These are phyloP conservation scores for Pseudochirops cupreus DNA, from an alignment of 2,797 vertebrate species.

Conservation along the genomic window DNA sequence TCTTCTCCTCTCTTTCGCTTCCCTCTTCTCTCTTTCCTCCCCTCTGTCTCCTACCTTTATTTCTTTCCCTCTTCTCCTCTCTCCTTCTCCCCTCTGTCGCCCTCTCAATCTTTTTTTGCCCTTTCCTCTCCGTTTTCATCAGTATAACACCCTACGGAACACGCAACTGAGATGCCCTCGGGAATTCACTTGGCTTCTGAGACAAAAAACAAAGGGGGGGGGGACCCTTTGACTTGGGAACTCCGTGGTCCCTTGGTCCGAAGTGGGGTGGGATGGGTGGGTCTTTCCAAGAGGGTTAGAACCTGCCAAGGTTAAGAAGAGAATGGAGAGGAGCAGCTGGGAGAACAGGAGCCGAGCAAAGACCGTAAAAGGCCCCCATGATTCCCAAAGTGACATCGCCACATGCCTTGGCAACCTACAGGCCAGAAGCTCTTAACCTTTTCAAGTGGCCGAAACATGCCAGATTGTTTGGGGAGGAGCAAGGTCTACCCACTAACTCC, in stretches of 20 bases:
- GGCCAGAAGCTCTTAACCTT: not conserved
- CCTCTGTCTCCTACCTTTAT: not conserved
- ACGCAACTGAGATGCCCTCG: not conserved
- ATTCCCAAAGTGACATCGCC: not conserved
- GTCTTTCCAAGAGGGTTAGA: not conserved
- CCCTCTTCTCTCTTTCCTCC: conserved; percentile 7
- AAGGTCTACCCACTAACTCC: conserved; percentile 19
- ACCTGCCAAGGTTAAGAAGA: not conserved
- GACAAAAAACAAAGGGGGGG: not conserved
- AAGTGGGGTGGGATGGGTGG: not conserved
- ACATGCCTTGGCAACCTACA: not conserved
- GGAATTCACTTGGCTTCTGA: conserved; percentile 31
- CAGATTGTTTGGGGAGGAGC: not conserved
- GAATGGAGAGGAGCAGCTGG: not conserved
- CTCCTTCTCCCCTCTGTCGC: not conserved
- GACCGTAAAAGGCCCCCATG: conserved; percentile 53
- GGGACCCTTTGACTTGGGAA: not conserved
- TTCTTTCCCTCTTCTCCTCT: not conserved
- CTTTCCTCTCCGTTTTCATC: not conserved
- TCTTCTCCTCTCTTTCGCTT: not conserved
- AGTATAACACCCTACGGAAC: conserved; percentile 1
- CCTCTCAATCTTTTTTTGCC: conserved; percentile 2
- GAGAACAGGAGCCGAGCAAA: not conserved
- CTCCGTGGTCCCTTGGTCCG: not conserved
- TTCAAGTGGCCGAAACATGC: not conserved